Evolutionary conservation across 2,113 vertebrate genomes (phyloP), one percentile per base, ranked within the genome.

Genomic region (Danionella cerebrum): DNA sequence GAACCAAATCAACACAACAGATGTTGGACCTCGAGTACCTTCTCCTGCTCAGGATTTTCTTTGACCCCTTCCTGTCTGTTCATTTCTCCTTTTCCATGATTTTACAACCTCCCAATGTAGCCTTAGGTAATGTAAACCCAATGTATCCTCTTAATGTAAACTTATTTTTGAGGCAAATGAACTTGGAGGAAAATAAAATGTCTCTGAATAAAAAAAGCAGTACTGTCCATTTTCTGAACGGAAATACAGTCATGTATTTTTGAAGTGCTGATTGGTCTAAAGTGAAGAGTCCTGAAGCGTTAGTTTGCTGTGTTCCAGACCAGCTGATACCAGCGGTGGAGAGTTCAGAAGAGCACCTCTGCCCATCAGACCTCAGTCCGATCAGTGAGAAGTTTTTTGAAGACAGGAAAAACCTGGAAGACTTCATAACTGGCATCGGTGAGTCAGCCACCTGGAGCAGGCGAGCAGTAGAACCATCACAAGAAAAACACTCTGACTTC

Each of bases 361-460:
- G 73, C 50, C 42, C 69, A 2, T 70, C 75, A n/a, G 62, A 73
- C 41, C 31, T 73, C 19, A 70, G 62, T 41, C 51, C 55, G 7
- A 67, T n/a, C 25, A 7, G 33, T 10, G 72, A 69, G 22, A 45
- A 51, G 38, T 63, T 65, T 51, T 35, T 54, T 19, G 72, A 75
- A 27, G 76, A 72, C 11, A 66, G 66, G 14, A 66, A 63, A 65
- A 60, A 71, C 41, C 72, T 78, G 38, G 70, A 78, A 55, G 76
- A 75, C 8, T 78, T 75, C 58, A 72, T 78, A 54, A 65, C 70
- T 11, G 58, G 66, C 52, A 72, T 78, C 31, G 76, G 76, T 78
- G 45, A 78, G 73, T 45, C 19, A 11, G 5, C 6, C 0, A 6
- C 14, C 47, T 6, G 4, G 41, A n/a, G n/a, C n/a, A n/a, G n/a